Base-by-base conservation (phyloP, 2,113 vertebrate species). In the Kobus ellipsiprymnus region DNA sequence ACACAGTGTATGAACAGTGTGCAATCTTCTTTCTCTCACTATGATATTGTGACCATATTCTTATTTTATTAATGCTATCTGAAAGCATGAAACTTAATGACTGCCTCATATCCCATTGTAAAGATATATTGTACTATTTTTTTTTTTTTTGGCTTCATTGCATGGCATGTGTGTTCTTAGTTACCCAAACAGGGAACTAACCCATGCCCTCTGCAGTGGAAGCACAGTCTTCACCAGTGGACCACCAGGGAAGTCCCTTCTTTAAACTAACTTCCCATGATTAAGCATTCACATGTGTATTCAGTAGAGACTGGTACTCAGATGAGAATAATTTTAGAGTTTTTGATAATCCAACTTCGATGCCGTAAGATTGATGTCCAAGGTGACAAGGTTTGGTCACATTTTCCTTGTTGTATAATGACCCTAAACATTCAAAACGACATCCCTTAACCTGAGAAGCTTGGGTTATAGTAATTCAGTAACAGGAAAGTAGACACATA, bases 11-110 rank as follows among this genome's bases (percentile, higher is more conserved):
- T 52, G n/a, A 55, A 84, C 17, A 84, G 11, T 30, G 83, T 86
- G 14, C 19, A 40, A 5, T 33, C 59, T 92, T 86, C 59, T 52
- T 77, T 40, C 5, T 50, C 27, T 80, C 84, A 50, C 27, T 36
- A 12, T 50, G 74, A 90, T 78, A n/a, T 5, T 80, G 21, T 52
- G 50, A 13, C 77, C 57, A 46, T 89, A 6, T 92, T 92, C 17
- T 60, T 64, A 67, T 89, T 90, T 95, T 64, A 83, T 94, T 81
- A 93, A 82, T 78, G 55, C 46, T 82, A 50, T 60, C 54, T 29
- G 57, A 95, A 93, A 67, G 44, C 46, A 60, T 83, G 60, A 96
- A 90, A 87, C 23, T 46, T 85, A 81, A 71, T 92, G 36, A 54
- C 15, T 87, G 5, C 3, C 23, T 74, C 52, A 60, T 82, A 74